These are phyloP conservation scores for Bombus pascuorum DNA, from an alignment of 1,140 invertebrate species.

Conservation along the genomic window DNA sequence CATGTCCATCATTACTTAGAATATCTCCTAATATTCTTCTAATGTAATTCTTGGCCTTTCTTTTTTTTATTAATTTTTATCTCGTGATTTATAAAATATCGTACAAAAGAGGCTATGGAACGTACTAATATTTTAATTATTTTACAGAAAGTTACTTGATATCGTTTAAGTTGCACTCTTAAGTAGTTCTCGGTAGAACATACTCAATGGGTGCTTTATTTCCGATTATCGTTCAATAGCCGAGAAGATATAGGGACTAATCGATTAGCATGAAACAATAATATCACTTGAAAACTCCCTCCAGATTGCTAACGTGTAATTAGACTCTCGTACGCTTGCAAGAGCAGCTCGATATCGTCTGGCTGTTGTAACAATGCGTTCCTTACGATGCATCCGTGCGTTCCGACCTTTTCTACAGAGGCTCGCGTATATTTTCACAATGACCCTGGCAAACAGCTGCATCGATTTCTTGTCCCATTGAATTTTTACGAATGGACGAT, in stretches of 20 bases:
- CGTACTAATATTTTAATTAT: background rate
- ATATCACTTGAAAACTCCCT: constrained; percentile 29
- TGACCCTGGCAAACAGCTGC: background rate
- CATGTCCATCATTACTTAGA: no score
- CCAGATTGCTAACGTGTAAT: constrained; percentile 35
- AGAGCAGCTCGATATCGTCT: constrained; percentile 29
- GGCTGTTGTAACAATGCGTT: constrained; percentile 19
- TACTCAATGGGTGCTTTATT: background rate
- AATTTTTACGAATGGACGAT: background rate
- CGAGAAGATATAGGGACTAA: constrained; percentile 9
- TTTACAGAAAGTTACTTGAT: background rate
- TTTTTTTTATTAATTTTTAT: no score
- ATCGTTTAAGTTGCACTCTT: background rate
- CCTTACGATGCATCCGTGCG: constrained; percentile 19
- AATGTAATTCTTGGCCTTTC: no score
- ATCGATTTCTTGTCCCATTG: background rate
- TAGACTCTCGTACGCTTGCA: constrained; percentile 10
- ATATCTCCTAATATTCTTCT: no score
- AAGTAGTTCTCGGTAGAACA: background rate
- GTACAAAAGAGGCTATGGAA: background rate
- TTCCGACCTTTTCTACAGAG: background rate
- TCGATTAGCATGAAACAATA: constrained; percentile 31
- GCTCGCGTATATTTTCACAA: background rate
- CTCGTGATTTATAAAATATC: no score
- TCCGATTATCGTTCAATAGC: constrained; percentile 16